A percentile compares a stretch with the other conserved stretches of the same genome.
phyloP scores from a whole-genome alignment of 30 jellyfish, hydroid and myxozoan genomes.

The Aurelia sp. region DNA sequence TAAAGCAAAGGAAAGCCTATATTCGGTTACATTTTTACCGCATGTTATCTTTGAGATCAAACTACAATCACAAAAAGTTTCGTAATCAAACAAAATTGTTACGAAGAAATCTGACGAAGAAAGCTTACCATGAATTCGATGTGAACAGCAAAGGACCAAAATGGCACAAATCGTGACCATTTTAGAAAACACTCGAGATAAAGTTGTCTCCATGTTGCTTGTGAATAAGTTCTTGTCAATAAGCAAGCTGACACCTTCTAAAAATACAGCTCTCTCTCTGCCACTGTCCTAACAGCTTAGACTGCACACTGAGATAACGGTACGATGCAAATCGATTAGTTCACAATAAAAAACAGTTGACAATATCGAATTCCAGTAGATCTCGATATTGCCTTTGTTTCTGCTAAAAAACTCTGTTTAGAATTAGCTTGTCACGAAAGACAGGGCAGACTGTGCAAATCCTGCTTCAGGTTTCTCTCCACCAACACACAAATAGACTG shows the following conservation, averaged over 20 bases:
- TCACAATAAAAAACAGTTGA: not conserved
- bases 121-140: not conserved
- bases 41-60: too few relatives aligned
- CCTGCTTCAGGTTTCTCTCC: too few relatives aligned
- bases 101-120: not conserved
- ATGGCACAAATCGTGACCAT: not conserved
- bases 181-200: not conserved
- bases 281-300: not conserved
- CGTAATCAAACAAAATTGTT: too few relatives aligned
- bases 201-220: constrained; percentile 18
- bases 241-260: constrained; percentile 32
- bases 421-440: constrained; percentile 15
- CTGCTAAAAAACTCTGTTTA: too few relatives aligned
- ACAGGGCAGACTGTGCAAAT: not conserved
- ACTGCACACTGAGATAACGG: constrained; percentile 42
- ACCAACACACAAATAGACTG: too few relatives aligned
- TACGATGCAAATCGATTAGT: constrained; percentile 6
- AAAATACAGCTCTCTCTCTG: constrained; percentile 21
- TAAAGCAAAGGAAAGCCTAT: not conserved
- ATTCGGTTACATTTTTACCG: not conserved
- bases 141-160: not conserved
- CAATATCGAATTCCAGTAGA: not conserved
- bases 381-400: not conserved
- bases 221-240: constrained; percentile 13
- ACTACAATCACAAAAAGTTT: too few relatives aligned